phyloP scores from a whole-genome alignment of 1,140 invertebrate genomes.

The Zelostemma sp. region DNA sequence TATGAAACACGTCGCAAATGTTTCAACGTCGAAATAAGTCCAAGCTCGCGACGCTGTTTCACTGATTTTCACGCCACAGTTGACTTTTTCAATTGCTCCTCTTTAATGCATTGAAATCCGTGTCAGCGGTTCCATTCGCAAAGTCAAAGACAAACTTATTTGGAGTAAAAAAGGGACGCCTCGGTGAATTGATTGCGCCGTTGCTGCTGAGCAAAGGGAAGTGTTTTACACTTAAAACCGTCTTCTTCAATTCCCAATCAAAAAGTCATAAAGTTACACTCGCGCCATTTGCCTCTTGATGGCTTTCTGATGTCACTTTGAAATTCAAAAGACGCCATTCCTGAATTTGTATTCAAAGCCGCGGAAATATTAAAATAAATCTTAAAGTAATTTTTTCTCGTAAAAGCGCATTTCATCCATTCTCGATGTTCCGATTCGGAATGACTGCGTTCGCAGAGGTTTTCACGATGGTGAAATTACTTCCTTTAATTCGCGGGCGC shows the following conservation, averaged over 20 bases:
- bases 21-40: no score
- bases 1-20: no score
- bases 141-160: no score
- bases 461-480: no score
- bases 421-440: constrained; percentile 1
- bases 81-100: no score
- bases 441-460: constrained; percentile 55
- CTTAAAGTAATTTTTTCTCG: background rate
- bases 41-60: no score
- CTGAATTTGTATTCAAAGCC: no score
- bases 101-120: no score
- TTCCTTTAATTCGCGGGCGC: no score
- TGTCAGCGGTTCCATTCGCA: background rate
- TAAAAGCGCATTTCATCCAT: constrained; percentile 9
- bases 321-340: constrained; percentile 16
- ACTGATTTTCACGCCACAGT: no score
- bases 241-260: constrained; percentile 21
- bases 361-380: no score
- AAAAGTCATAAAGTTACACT: constrained; percentile 25
- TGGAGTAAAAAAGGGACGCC: background rate
- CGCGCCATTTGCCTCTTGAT: constrained; percentile 37
- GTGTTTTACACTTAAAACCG: constrained; percentile 3
- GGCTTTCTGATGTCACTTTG: constrained; percentile 51
- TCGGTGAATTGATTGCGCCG: background rate
- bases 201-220: constrained; percentile 7